Base-by-base conservation (phyloP, 2,113 vertebrate genomes). In the Synodontis membranacea region DNA sequence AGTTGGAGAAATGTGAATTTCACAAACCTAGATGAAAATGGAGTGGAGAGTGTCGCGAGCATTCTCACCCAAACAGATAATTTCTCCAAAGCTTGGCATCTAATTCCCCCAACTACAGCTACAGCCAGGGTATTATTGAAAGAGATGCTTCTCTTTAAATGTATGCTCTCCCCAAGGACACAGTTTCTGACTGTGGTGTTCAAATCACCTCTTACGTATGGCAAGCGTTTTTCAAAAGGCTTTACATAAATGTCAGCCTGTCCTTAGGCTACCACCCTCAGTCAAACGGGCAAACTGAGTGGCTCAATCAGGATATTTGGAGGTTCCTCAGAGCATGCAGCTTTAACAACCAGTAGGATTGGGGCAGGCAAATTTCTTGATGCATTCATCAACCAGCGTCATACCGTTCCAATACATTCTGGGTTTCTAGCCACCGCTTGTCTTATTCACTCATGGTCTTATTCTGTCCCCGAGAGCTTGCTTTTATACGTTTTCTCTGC, bases 131-230 rank as follows among this genome's bases (percentile, higher is more conserved):
- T 58, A 80, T 80, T 42, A 80, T 56, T 56, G 23, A 56, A 56
- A 79, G 72, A 54, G 50, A 54, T 52, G 76, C n/a, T n/a, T n/a
- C n/a, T n/a, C n/a, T 58, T 80, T 39, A 39, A 80, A 50, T 79
- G 34, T 37, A 52, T 83, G 7, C 28, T 31, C 42, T 62, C 39
- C 12, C 17, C 58, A 64, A 48, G 42, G 80, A 31, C 58, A 80
- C 11, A 21, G 42, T 46, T 58, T 60, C 80, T 34, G 56, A 81
- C 54, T 48, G 80, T 9, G 34, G 23, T 78, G 14, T 78, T 78
- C 74, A 78, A 78, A 31, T 78, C 46, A 19, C 28, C 28, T 78
- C 42, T n/a, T 78, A 15, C 64, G 80, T 48, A 25, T 81, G 37
- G 37, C 28, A 60, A 28, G 54, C 25, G 8, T 60, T 62, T 62